Conservation (phyloP, 2,797 vertebrate genomes). For the Sebastes glaucus region DNA sequence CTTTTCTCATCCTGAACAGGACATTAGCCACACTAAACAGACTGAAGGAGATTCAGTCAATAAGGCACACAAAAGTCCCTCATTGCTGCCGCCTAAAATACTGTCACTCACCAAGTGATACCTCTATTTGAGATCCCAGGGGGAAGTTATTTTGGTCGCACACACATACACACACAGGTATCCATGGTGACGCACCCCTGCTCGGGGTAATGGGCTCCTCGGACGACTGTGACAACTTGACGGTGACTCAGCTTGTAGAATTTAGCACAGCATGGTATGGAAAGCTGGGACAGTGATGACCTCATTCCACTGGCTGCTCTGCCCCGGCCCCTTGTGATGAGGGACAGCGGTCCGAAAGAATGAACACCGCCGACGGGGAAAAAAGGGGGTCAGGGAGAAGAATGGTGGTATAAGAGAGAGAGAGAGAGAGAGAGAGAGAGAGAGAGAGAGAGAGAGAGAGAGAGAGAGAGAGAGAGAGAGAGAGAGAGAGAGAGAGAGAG, state of each 20-base stretch:
- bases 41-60: conserved; percentile 15
- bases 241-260: conserved; percentile 67
- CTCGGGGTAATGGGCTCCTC: conserved; percentile 2
- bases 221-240: conserved; percentile 39
- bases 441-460: conserved; percentile 23
- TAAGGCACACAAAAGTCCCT: conserved; percentile 5
- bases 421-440: neutral
- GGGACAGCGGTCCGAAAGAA: conserved; percentile 44
- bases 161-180: conserved; percentile 44
- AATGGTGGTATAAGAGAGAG: conserved; percentile 20
- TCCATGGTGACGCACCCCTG: conserved; percentile 45
- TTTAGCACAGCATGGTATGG: conserved; percentile 60
- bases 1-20: neutral
- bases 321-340: neutral
- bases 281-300: conserved; percentile 56
- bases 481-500: conserved; percentile 41
- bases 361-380: conserved; percentile 7
- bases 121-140: conserved; percentile 36
- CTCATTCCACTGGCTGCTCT: conserved; percentile 59
- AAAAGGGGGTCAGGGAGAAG: conserved; percentile 43
- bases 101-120: conserved; percentile 39
- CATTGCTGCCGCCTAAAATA: conserved; percentile 6
- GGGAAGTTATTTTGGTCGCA: conserved; percentile 47
- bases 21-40: conserved; percentile 8
- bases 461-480: conserved; percentile 17